phyloP scores from a whole-genome alignment of 1,140 invertebrate species.

The Physella acuta region DNA sequence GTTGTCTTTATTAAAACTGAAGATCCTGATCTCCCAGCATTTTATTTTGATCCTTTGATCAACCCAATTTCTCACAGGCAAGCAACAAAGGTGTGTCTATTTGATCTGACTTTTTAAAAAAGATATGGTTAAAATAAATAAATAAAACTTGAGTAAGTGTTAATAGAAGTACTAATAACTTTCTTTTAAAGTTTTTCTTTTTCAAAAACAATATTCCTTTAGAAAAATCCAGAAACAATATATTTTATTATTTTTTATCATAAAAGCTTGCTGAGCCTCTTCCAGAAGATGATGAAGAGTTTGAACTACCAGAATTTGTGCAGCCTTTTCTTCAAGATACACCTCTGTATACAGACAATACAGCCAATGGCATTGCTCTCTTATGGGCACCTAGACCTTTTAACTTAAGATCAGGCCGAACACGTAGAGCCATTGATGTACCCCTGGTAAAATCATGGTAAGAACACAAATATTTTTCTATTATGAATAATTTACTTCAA shows the following conservation, averaged over 20 bases:
- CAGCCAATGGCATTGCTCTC: constrained; percentile 97
- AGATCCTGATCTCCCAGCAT: constrained; percentile 99
- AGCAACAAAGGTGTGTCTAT: constrained; percentile 79
- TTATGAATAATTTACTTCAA: too few relatives aligned
- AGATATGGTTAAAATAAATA: too few relatives aligned
- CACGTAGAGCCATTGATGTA: constrained; percentile 89
- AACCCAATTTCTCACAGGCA: constrained; percentile 97
- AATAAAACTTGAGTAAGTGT: too few relatives aligned
- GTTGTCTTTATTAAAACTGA: constrained; percentile 99
- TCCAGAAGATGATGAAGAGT: constrained; percentile 92
- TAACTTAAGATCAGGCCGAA: constrained; percentile 85
- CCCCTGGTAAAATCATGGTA: constrained; percentile 98
- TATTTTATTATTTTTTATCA: background rate
- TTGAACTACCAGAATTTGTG: constrained; percentile 84
- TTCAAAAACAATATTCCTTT: background rate
- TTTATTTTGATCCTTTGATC: constrained; percentile 99
- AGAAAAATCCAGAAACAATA: background rate
- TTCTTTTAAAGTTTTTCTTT: background rate
- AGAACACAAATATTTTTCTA: too few relatives aligned
- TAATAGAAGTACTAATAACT: too few relatives aligned
- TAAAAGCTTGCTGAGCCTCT: constrained; percentile 69
- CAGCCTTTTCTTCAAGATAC: constrained; percentile 92
- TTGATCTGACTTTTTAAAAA: too few relatives aligned
- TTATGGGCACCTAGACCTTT: constrained; percentile 98
- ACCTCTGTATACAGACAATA: constrained; percentile 96